Evolutionary conservation across 2,888 invertebrate genomes (phyloP).

Genomic region (Monochamus alternatus): DNA sequence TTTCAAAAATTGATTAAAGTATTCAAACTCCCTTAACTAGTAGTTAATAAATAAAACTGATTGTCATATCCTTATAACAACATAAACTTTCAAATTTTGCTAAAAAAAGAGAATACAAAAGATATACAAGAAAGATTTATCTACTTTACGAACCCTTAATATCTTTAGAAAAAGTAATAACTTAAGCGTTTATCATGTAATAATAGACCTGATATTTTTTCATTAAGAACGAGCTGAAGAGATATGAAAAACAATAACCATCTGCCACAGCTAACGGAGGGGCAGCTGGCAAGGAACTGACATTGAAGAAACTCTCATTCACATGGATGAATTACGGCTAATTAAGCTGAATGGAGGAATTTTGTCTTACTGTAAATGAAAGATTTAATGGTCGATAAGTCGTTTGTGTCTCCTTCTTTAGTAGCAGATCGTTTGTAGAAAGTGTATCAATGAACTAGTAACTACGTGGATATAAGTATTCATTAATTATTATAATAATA

Average conservation of each 20-base stretch:
- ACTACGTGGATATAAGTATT: background rate
- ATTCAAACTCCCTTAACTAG: too few species aligned
- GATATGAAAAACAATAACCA: conserved; percentile 2
- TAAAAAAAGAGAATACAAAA: background rate
- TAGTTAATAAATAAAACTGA: too few species aligned
- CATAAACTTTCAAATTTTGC: too few species aligned
- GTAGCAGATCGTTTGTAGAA: background rate
- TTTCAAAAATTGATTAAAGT: too few species aligned
- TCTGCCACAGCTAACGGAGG: background rate
- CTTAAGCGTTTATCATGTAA: background rate
- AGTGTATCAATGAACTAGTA: too few species aligned
- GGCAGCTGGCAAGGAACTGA: background rate
- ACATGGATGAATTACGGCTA: background rate
- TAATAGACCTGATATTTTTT: background rate
- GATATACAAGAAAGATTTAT: background rate
- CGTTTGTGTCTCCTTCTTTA: background rate
- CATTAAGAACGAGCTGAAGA: background rate
- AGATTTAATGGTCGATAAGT: too few species aligned
- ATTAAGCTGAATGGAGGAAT: too few species aligned
- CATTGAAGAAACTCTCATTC: background rate
- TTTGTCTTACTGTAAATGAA: too few species aligned
- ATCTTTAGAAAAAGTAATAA: background rate
- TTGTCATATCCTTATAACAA: too few species aligned
- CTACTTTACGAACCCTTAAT: background rate
- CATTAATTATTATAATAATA: too few species aligned